A percentile compares a stretch with the other conserved stretches of the same genome.
phyloP scores from a whole-genome alignment of 2,797 vertebrate genomes.

The Halcyon badia region DNA sequence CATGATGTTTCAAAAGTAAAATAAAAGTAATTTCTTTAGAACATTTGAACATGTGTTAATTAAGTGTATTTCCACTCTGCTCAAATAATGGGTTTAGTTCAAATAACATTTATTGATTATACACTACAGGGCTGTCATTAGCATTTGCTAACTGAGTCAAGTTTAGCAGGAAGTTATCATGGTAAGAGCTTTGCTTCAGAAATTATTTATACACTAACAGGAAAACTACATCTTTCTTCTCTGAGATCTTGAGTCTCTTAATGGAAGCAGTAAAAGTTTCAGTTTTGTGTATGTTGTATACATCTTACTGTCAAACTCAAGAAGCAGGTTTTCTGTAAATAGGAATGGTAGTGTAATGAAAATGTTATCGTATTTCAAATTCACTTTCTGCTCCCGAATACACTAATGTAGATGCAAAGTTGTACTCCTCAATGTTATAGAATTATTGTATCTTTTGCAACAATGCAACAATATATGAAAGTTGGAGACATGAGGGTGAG shows the following conservation, averaged over 20 bases:
- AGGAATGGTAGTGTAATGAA: not conserved
- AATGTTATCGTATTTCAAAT: not conserved
- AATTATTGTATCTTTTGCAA: not conserved
- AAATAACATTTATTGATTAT: slow-evolving; percentile 47
- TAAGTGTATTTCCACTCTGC: slow-evolving; percentile 18
- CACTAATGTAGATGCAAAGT: not conserved
- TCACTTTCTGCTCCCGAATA: not conserved
- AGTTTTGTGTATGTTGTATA: not conserved
- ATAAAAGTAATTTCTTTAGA: slow-evolving; percentile 23
- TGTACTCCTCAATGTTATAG: not conserved
- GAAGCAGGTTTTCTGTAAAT: not conserved
- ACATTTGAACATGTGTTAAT: slow-evolving; percentile 31
- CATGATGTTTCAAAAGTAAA: slow-evolving; percentile 49
- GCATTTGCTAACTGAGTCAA: slow-evolving; percentile 7
- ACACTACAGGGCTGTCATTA: slow-evolving; percentile 26
- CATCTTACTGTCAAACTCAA: not conserved
- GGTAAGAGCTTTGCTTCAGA: slow-evolving; percentile 13
- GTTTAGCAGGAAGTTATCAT: not conserved
- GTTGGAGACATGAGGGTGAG: not conserved
- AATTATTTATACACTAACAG: slow-evolving; percentile 43
- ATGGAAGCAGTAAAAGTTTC: not conserved
- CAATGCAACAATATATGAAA: not conserved
- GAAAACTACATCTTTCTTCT: slow-evolving; percentile 33
- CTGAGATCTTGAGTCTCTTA: not conserved
- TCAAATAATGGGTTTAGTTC: slow-evolving; percentile 7